These are phyloP conservation scores for Rhinichthys klamathensis DNA, from an alignment of 2,113 vertebrate genomes.

Conservation along the genomic window DNA sequence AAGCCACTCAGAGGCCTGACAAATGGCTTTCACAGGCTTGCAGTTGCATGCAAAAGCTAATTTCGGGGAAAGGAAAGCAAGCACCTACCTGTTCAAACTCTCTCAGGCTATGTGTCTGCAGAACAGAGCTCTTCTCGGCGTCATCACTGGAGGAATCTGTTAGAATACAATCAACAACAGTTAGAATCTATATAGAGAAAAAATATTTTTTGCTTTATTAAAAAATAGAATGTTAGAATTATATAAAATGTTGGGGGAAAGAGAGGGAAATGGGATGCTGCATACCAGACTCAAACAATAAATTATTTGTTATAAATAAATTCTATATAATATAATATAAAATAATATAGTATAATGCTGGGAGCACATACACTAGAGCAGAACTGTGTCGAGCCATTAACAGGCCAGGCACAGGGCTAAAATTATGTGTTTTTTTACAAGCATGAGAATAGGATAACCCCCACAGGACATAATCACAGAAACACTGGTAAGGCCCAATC, in stretches of 20 bases:
- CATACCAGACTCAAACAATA: not conserved
- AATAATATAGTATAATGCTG: not conserved
- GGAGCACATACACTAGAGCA: not conserved
- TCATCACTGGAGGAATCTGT: constrained; percentile 77
- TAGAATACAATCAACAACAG: constrained; percentile 16
- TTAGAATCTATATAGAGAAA: not conserved
- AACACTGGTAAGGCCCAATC: constrained; percentile 58
- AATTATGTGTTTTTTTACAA: constrained; percentile 61
- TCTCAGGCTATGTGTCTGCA: constrained; percentile 85
- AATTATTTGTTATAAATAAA: not conserved
- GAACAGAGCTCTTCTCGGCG: constrained; percentile 69
- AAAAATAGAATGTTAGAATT: no score
- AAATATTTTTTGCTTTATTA: not conserved
- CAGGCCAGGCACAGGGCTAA: constrained; percentile 60
- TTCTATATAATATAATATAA: not conserved
- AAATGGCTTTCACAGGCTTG: constrained; percentile 16
- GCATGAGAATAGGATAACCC: constrained; percentile 47
- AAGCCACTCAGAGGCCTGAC: not conserved
- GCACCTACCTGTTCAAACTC: constrained; percentile 88
- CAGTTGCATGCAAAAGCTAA: not conserved
- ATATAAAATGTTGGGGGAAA: not conserved
- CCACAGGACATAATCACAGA: constrained; percentile 62
- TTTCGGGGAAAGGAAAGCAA: not conserved
- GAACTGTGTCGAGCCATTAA: constrained; percentile 55
- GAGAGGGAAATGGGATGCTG: not conserved